Evolutionary conservation across 2,113 vertebrate species (phyloP), one percentile per base, ranked within the genome.

Genomic region (Actenoides lindsayi): DNA sequence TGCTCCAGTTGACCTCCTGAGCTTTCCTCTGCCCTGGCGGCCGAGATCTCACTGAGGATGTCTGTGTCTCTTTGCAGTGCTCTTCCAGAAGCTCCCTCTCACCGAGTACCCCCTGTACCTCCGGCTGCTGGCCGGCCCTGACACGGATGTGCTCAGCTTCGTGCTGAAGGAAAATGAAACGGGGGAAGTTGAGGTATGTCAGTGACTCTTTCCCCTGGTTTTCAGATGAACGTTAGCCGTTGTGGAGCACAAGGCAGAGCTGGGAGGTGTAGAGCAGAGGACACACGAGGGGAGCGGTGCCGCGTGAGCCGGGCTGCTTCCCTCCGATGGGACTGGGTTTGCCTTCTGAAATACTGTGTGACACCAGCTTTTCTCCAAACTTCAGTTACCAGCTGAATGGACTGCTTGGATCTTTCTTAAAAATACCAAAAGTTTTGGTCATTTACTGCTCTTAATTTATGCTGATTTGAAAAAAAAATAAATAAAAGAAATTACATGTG

Each of bases 151-250:
- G 63, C 99, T 99, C 93, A 99, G 98, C 74, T 99, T 99, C 9
- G 98, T 99, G 94, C 98, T 99, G 35, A 99, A 99, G 95, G 99
- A 99, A 94, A 99, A 99, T 0, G 99, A 99, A 94, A 99, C 99
- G 0, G 99, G 98, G 80, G 99, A 99, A 50, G 99, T 99, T n/a
- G 99, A 99, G 99, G 99, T 99, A 90, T 39, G 94, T 82, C 25
- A 5, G 44, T 19, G 46, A 9, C 64, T 35, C 39, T 28, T 41
- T 14, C 11, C 70, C 19, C 51, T n/a, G 54, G 8, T 28, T 85
- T 57, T 41, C 15, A 17, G 33, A 0, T 3, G 5, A 7, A 44
- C 0, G 1, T 11, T 35, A 25, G 4, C 28, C 2, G 31, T 7
- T 14, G 25, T 6, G 51, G 71, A 54, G 37, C 42, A 37, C 28